Base-by-base conservation (phyloP, 2,888 invertebrate species). In the Stenodema calcarata region DNA sequence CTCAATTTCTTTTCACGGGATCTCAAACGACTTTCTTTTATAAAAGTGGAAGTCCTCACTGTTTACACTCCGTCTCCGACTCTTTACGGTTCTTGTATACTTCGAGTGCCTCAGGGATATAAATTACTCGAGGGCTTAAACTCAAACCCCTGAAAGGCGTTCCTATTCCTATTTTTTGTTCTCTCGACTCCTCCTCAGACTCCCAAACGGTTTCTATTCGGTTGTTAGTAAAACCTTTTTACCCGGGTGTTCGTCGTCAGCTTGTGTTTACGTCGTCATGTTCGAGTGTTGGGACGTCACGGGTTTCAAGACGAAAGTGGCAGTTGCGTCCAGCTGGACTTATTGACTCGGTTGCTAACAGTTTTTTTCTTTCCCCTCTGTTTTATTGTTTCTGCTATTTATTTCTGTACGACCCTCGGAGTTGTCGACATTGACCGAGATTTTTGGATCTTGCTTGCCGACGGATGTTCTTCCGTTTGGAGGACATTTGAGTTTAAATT, bases 161-260 rank as follows among this genome's bases (percentile, higher is more conserved):
- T 73, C 18, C 73, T 35, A 28, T 73, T 73, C 18, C 73, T 35
- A 28, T 73, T 73, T 73, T 73, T 73, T 73, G 73, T 73, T 30
- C 73, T 35, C 41, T 18, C 6, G 18, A 35, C 73, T 73, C 30
- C 18, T 28, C 35, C 73, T 73, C 73, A n/a, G 12, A 0, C 14
- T 73, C n/a, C 30, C 16, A 73, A 73, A 73, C 73, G 35, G 18
- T 44, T 78, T 44, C 78, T n/a, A 18, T 44, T 42, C 44, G 47
- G 78, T 78, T 78, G 78, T 78, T 78, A 44, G 78, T 44, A 78
- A 44, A 78, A 44, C 78, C 44, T 78, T 78, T 75, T 75, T 35
- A 41, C 73, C 78, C 78, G 78, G 78, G 44, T 78, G 78, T 78
- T 42, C 27, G 78, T 23, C 78, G 44, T 78, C 78, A 78, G 44